phyloP scores from a whole-genome alignment of 2,797 vertebrate species.

The Dendrocincla tyrannina region DNA sequence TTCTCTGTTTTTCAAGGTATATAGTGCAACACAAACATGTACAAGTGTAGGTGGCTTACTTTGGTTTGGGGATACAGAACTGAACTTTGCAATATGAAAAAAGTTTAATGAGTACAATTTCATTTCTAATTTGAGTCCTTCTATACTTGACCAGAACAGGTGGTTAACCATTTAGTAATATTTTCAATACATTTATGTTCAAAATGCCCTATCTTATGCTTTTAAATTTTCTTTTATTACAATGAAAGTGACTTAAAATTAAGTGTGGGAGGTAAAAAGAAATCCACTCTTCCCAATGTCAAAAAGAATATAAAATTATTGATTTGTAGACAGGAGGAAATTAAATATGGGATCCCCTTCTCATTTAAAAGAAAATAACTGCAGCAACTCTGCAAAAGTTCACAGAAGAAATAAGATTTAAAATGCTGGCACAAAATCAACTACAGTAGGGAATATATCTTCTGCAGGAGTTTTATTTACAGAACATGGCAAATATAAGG shows the following conservation, averaged over 20 bases:
- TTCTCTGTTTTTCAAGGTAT: slow-evolving; percentile 37
- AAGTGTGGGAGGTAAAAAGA: slow-evolving; percentile 17
- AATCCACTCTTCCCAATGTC: neutral
- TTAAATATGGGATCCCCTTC: slow-evolving; percentile 47
- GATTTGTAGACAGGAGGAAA: slow-evolving; percentile 53
- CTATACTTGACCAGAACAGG: neutral
- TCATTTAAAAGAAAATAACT: slow-evolving; percentile 46
- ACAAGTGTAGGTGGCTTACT: slow-evolving; percentile 47
- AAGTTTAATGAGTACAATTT: slow-evolving; percentile 29
- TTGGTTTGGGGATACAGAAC: slow-evolving; percentile 8
- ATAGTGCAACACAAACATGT: slow-evolving; percentile 21
- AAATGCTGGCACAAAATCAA: neutral
- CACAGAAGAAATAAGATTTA: neutral
- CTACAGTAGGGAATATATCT: neutral
- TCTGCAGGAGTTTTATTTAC: neutral
- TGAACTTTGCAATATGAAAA: slow-evolving; percentile 39
- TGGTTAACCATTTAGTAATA: neutral
- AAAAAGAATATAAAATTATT: slow-evolving; percentile 61
- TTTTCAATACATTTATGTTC: neutral
- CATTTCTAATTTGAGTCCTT: neutral
- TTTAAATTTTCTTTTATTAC: slow-evolving; percentile 22
- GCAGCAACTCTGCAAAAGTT: neutral
- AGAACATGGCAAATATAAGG: neutral
- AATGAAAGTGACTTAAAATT: slow-evolving; percentile 36
- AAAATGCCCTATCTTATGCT: neutral